These are phyloP conservation scores for Eretmocerus hayati DNA, from an alignment of 2,888 invertebrate species.

Conservation along the genomic window DNA sequence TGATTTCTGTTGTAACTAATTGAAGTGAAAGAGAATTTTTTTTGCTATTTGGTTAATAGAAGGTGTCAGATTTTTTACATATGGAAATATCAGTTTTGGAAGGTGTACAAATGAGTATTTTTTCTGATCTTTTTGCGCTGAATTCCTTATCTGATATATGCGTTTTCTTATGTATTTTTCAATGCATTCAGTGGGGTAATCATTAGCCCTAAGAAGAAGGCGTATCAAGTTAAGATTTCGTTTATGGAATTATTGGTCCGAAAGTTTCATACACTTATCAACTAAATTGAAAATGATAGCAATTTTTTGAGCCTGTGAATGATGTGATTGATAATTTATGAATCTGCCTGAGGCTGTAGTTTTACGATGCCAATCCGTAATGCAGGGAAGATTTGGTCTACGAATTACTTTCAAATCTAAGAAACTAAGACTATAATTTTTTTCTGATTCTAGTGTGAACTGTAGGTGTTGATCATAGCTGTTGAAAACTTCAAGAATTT, in stretches of 20 bases:
- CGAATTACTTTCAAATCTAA: too few species aligned
- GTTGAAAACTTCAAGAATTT: too few species aligned
- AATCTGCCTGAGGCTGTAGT: background rate
- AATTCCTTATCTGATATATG: background rate
- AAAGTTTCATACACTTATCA: background rate
- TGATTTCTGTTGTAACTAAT: background rate
- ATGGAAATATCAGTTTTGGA: background rate
- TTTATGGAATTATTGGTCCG: background rate
- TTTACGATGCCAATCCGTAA: background rate
- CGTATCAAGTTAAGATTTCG: background rate
- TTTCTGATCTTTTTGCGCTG: background rate
- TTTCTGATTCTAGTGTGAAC: too few species aligned
- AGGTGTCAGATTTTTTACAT: background rate
- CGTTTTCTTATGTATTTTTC: background rate
- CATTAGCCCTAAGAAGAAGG: background rate
- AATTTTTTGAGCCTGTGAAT: background rate
- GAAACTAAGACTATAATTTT: too few species aligned
- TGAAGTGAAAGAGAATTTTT: background rate
- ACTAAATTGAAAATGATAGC: background rate
- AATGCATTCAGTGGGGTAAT: background rate
- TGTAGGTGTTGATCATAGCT: too few species aligned
- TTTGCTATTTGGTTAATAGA: too few species aligned
- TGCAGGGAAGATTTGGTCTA: too few species aligned
- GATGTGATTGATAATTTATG: background rate
- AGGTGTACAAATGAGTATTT: background rate